A percentile compares a stretch with the other conserved stretches of the same genome.
These are phyloP conservation scores for Phaethornis superciliosus DNA, from an alignment of 2,113 vertebrate species.

Conservation along the genomic window DNA sequence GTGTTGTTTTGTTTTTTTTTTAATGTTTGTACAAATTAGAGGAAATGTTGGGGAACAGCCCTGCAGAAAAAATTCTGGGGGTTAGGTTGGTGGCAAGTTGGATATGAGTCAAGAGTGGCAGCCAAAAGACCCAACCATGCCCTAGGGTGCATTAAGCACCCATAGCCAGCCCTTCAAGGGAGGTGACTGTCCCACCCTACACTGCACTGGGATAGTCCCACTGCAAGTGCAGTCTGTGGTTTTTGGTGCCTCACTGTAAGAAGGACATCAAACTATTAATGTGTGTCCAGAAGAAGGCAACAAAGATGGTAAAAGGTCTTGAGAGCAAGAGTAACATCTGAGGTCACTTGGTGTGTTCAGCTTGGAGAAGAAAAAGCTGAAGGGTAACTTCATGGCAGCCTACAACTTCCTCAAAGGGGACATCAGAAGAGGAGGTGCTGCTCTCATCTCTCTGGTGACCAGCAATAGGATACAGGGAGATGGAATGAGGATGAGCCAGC, in stretches of 20 bases:
- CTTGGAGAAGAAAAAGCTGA: neutral
- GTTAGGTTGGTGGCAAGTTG: neutral
- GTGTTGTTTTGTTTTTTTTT: no score
- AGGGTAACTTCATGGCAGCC: neutral
- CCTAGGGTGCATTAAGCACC: neutral
- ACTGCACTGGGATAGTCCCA: fast-evolving
- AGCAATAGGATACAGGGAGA: fast-evolving
- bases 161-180: fast-evolving
- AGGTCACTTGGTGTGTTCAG: neutral
- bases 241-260: neutral
- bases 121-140: neutral
- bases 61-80: neutral
- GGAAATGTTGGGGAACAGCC: neutral
- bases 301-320: neutral
- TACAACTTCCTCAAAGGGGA: neutral
- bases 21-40: no score
- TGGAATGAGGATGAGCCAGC: neutral
- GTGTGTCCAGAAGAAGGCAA: neutral
- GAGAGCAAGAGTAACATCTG: fast-evolving
- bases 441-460: neutral
- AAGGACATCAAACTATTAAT: neutral
- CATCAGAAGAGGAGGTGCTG: no score
- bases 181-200: no score
- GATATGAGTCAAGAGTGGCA: neutral
- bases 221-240: neutral